Conservation (phyloP, 2,888 invertebrate species). For the Drosophila nigritarsus region DNA sequence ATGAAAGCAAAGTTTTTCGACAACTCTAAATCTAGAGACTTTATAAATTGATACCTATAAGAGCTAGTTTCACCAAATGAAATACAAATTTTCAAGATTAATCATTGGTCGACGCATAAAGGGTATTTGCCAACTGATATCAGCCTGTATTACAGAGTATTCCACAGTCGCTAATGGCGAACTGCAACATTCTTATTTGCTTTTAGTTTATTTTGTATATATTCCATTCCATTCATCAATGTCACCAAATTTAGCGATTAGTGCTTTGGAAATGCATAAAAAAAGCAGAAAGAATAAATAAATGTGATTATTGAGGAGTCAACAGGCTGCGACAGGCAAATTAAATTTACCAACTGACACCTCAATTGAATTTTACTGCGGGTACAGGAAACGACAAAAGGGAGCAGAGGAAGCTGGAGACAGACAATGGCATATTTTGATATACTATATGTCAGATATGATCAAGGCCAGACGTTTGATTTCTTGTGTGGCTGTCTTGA, state of each 20-base stretch:
- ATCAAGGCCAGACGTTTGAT: constrained; percentile 65
- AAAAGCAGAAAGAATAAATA: constrained; percentile 1
- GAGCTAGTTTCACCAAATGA: not conserved
- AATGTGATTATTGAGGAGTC: constrained; percentile 30
- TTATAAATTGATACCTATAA: not conserved
- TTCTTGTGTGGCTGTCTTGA: constrained; percentile 67
- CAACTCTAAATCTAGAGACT: not conserved
- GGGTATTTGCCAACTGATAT: not conserved
- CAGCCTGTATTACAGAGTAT: not conserved
- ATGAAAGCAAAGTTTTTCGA: not conserved
- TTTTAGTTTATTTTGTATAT: constrained; percentile 4
- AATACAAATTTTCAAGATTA: not conserved
- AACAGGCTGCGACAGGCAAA: constrained; percentile 53
- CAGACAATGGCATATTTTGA: constrained; percentile 60
- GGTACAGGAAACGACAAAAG: constrained; percentile 21
- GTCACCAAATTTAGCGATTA: constrained; percentile 55
- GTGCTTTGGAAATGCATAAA: constrained; percentile 29
- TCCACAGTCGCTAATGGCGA: not conserved
- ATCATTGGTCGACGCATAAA: not conserved
- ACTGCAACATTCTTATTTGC: not conserved
- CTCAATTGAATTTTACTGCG: constrained; percentile 67
- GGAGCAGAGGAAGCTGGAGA: constrained; percentile 4
- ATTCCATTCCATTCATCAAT: constrained; percentile 62
- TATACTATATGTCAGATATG: constrained; percentile 58
- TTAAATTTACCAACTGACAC: constrained; percentile 73